Evolutionary conservation across 2,888 invertebrate genomes (phyloP).

Genomic region (Diaperis boleti): DNA sequence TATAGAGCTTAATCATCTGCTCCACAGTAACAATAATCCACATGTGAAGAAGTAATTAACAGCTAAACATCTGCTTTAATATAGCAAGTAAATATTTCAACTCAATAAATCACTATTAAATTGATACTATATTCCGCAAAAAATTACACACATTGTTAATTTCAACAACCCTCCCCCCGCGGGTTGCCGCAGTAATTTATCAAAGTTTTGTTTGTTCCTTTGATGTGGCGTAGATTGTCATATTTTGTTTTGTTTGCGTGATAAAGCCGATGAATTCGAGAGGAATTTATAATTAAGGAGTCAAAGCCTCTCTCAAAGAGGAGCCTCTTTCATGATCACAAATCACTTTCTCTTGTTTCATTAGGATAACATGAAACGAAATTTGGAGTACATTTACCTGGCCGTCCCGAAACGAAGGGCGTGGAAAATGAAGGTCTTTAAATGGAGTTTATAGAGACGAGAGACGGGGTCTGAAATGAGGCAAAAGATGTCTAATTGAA

Average conservation of each 20-base stretch:
- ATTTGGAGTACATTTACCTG: slow-evolving; percentile 12
- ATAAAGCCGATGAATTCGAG: slow-evolving; percentile 14
- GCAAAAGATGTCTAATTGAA: not conserved
- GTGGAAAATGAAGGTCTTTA: slow-evolving; percentile 1
- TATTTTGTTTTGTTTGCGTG: slow-evolving; percentile 20
- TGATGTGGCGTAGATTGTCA: slow-evolving; percentile 11
- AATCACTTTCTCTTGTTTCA: slow-evolving; percentile 27
- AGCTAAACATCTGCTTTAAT: too few species aligned
- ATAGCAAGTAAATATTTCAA: too few species aligned
- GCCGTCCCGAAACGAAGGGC: not conserved
- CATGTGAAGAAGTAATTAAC: too few species aligned
- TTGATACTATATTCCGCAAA: too few species aligned
- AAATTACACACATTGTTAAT: too few species aligned
- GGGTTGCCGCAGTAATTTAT: slow-evolving; percentile 4
- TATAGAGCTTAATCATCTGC: too few species aligned
- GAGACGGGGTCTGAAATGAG: not conserved
- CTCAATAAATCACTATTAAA: too few species aligned
- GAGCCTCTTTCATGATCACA: slow-evolving; percentile 14
- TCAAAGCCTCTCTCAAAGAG: slow-evolving; percentile 21
- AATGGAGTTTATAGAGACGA: not conserved
- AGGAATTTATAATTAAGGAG: slow-evolving; percentile 28
- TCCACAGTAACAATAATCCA: too few species aligned
- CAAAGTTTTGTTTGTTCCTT: slow-evolving; percentile 1
- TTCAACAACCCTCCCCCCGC: too few species aligned
- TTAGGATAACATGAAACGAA: slow-evolving; percentile 8